phyloP scores from a whole-genome alignment of 1,140 invertebrate genomes.

The Sminthurides bifidus region DNA sequence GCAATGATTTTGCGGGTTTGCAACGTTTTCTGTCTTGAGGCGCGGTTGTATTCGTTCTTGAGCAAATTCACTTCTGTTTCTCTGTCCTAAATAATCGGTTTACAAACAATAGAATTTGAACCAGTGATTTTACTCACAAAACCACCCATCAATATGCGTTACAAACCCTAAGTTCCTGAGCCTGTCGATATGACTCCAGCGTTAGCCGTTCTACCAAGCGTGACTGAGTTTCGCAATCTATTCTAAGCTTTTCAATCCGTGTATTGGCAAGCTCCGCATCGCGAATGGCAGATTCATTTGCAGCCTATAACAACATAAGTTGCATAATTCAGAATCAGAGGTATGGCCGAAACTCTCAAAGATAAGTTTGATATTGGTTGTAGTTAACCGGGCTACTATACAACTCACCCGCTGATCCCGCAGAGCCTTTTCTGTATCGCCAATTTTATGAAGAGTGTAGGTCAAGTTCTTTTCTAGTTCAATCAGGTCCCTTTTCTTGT shows the following conservation, averaged over 20 bases:
- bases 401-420: conserved; percentile 2
- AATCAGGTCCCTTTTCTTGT: conserved; percentile 1
- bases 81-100: neutral
- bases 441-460: neutral
- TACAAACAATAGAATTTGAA: neutral
- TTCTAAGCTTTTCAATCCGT: conserved; percentile 4
- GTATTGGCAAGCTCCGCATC: conserved; percentile 1
- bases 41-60: neutral
- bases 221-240: conserved; percentile 10
- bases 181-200: neutral
- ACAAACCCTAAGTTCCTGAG: conserved; percentile 3
- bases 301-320: conserved; percentile 1
- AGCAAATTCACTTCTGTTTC: conserved; percentile 3
- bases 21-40: neutral
- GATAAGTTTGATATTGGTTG: neutral
- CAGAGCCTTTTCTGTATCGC: neutral
- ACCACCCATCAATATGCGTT: neutral
- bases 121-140: neutral
- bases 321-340: neutral
- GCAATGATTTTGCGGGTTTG: conserved; percentile 3
- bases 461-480: neutral
- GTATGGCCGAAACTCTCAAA: neutral
- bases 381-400: no score
- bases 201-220: neutral
- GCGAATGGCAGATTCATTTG: conserved; percentile 2